These are phyloP conservation scores for Acanthochromis polyacanthus DNA, from an alignment of 2,113 vertebrate species.

Conservation along the genomic window DNA sequence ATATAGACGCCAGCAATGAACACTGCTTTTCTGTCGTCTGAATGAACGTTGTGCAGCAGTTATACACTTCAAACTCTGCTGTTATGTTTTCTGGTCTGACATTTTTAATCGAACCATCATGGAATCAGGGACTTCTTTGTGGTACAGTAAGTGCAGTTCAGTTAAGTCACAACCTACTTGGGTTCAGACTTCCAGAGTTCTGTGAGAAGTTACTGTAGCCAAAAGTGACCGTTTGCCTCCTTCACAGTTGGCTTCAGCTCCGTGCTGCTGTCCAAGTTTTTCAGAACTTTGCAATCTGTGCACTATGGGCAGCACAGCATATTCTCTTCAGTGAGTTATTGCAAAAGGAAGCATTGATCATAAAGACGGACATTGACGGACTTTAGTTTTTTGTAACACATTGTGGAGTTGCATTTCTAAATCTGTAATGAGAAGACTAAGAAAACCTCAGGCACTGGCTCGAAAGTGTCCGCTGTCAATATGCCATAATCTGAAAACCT, in stretches of 20 bases:
- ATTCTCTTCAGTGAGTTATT: background rate
- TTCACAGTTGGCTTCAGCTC: conserved; percentile 23
- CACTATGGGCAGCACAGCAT: background rate
- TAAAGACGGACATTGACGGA: too few species aligned
- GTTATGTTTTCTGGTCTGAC: background rate
- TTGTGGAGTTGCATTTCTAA: too few species aligned
- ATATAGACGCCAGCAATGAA: background rate
- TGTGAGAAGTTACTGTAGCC: background rate
- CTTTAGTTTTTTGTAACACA: too few species aligned
- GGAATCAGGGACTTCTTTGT: background rate
- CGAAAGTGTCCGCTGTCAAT: too few species aligned
- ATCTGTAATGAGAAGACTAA: too few species aligned
- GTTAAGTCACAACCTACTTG: too few species aligned
- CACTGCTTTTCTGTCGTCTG: background rate
- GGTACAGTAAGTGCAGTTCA: too few species aligned
- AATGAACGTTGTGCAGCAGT: background rate
- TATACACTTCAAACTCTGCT: background rate
- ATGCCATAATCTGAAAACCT: too few species aligned
- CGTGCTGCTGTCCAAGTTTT: background rate
- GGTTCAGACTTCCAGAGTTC: background rate
- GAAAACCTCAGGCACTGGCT: too few species aligned
- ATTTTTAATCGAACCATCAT: background rate
- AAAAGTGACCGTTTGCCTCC: conserved; percentile 6
- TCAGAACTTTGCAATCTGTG: conserved; percentile 7
- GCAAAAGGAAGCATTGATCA: background rate